Evolutionary conservation across 1,140 invertebrate genomes (phyloP).

Genomic region (Trachymyrmex cornetzi): DNA sequence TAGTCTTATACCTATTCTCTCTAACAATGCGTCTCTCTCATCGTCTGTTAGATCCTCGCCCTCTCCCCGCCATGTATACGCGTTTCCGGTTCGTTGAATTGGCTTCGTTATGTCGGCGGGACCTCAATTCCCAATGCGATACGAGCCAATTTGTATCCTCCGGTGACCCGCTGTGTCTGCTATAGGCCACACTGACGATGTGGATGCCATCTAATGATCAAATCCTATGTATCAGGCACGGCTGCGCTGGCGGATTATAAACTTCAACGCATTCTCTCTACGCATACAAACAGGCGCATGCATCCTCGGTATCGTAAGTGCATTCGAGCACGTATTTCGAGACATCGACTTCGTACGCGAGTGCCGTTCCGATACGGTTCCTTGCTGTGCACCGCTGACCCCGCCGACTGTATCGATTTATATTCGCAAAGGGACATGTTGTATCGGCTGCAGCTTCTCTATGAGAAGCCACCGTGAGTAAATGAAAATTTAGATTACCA

Average conservation of each 20-base stretch:
- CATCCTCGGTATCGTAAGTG: neutral
- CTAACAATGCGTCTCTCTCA: constrained; percentile 30
- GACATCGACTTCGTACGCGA: constrained; percentile 9
- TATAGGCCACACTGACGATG: neutral
- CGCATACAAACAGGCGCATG: neutral
- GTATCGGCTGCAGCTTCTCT: neutral
- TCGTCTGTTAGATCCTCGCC: constrained; percentile 30
- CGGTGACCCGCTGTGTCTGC: constrained; percentile 32
- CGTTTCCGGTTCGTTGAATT: constrained; percentile 64
- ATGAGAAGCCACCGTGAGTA: neutral
- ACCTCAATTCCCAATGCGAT: constrained; percentile 75
- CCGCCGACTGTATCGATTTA: constrained; percentile 16
- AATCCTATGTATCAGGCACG: constrained; percentile 50
- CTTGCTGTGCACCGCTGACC: neutral
- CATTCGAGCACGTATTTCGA: constrained; percentile 4
- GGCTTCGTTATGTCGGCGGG: constrained; percentile 73
- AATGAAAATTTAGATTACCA: constrained; percentile 12
- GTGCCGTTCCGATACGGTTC: constrained; percentile 22
- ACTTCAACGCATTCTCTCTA: constrained; percentile 30
- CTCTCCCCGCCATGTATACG: neutral
- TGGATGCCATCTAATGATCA: constrained; percentile 70
- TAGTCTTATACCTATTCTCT: constrained; percentile 36
- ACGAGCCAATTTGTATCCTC: constrained; percentile 75
- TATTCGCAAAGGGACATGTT: constrained; percentile 18
- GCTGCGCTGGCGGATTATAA: constrained; percentile 60